Evolutionary conservation across 2,888 invertebrate species (phyloP), one percentile per base, ranked within the genome.

Genomic region (Tetrapedia diversipes): DNA sequence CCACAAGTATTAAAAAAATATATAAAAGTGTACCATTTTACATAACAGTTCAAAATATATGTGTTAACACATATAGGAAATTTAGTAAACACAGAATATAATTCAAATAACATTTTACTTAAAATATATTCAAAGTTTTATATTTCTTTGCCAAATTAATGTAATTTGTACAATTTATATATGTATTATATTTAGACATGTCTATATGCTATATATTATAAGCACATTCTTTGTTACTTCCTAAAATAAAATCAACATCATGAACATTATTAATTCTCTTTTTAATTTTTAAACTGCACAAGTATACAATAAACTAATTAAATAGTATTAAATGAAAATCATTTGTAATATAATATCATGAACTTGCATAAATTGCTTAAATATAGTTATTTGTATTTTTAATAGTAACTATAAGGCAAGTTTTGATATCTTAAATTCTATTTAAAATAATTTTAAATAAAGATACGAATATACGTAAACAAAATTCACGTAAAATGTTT

Each of bases 221-320:
- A 32, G 0, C 10, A 51, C 29, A n/a, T 29, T 0, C n/a, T 6
- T n/a, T 29, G 4, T 29, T 22, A 41, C 39, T 39, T 41, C 14
- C 7, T 64, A 11, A 22, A 53, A 64, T 22, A 22, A 64, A 64
- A 22, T 11, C 19, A 47, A 4, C 19, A 45, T n/a, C n/a, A 56
- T 24, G 27, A 34, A 56, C 24, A 37, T 10, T 6, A 16, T 24
- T 24, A 14, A 24, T 49, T 27, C 2, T n/a, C 6, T 53, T 51
- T 51, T 11, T 7, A n/a, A 29, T 11, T 4, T n/a, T 10, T n/a
- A 29, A 39, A 24, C 4, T 41, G 29, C 41, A 57, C 24, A 7
- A 34, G 4, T 34, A 22, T 22, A 14, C 16, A 32, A 37, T 24
- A 57, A 41, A 39, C 11, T 4, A 57, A 37, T 37, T 22, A 54